Base-by-base conservation (phyloP, 1,140 invertebrate species). In the Heliconius hermathena region DNA sequence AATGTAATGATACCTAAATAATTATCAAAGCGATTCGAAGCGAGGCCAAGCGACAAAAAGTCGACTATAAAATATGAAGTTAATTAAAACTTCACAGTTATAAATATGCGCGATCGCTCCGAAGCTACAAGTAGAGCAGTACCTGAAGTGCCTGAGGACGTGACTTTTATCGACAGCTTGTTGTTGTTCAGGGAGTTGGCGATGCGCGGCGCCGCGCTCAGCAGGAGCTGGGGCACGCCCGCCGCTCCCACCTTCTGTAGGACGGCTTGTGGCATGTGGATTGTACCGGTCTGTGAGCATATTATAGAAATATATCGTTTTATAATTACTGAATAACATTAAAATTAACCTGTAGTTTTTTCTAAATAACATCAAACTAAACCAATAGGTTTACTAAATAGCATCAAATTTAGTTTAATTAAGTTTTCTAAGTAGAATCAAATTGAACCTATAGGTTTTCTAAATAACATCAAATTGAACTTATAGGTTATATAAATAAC, bases 141-240 rank as follows among this genome's bases (percentile, higher is more conserved):
- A 90, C 90, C 89, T 90, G 91, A 93, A 70, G 89, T 89, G 38
- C 95, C 96, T 81, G 97, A 97, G 66, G 92, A 92, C 18, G 91
- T 96, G 78, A 96, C 94, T 90, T 96, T 96, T 74, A 96, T 96
- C 87, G 95, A 96, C 22, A 97, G 91, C 90, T 96, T 96, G 85
- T 96, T 96, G 83, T 95, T 94, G 74, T 95, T 93, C 76, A 95
- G 91, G 81, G 94, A 94, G 82, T 90, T 94, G 76, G 95, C 95
- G 75, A 95, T 93, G 83, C 91, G 95, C 78, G 94, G 95, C 78
- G 93, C 91, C 26, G 95, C 92, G 71, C 93, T 95, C 0, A 96
- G 89, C 74, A 96, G 85, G 75, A 96, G 81, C 73, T 93, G 96
- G 77, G 85, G 96, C 94, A 88, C 96, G 86, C 87, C 96, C 88